These are phyloP conservation scores for Heliothis virescens DNA, from an alignment of 1,140 invertebrate species.

Conservation along the genomic window DNA sequence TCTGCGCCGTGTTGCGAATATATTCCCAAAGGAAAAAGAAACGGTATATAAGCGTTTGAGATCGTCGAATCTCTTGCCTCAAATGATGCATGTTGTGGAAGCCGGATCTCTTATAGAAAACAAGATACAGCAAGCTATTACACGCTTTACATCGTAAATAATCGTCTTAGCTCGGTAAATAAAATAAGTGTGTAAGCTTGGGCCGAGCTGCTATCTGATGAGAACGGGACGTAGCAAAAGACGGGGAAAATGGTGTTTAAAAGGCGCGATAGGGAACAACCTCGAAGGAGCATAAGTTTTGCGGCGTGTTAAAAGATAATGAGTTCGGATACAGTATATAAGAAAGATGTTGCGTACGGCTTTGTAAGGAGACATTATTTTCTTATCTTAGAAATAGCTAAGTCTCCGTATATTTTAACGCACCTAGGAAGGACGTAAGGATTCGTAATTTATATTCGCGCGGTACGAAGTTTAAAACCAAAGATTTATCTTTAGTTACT, in stretches of 20 bases:
- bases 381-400: constrained; percentile 73
- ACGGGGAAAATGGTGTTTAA: constrained; percentile 78
- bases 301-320: constrained; percentile 80
- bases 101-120: constrained; percentile 71
- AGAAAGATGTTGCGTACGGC: constrained; percentile 73
- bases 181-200: constrained; percentile 79
- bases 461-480: constrained; percentile 68
- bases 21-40: constrained; percentile 70
- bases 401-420: constrained; percentile 73
- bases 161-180: constrained; percentile 81
- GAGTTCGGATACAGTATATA: constrained; percentile 73
- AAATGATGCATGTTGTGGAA: constrained; percentile 75
- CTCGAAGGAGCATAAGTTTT: constrained; percentile 76
- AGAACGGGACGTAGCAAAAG: constrained; percentile 69
- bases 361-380: constrained; percentile 72
- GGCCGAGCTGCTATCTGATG: constrained; percentile 79
- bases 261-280: constrained; percentile 75
- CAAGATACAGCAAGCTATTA: constrained; percentile 78
- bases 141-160: constrained; percentile 81
- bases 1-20: constrained; percentile 75
- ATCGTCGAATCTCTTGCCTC: constrained; percentile 67
- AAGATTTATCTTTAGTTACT: constrained; percentile 76
- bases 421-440: constrained; percentile 71
- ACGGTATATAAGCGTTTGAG: constrained; percentile 59
- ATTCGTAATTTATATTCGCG: constrained; percentile 75